Percentiles rank a stretch among this genome's conserved stretches.
Conservation (phyloP, 2,797 vertebrate genomes). For the Coendou prehensilis region DNA sequence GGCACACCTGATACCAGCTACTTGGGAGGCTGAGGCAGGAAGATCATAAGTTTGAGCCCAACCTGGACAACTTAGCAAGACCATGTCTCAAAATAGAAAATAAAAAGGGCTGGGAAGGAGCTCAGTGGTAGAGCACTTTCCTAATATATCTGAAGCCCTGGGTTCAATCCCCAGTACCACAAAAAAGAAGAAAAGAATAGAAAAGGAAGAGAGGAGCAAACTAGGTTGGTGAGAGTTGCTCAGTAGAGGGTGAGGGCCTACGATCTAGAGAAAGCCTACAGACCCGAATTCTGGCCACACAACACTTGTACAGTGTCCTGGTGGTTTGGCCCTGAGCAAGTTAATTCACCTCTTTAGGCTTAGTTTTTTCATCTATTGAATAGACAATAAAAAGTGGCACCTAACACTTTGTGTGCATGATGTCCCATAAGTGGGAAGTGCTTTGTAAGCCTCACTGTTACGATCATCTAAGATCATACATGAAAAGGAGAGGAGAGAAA, state of each 20-base stretch:
- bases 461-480: not conserved
- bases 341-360: not conserved
- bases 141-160: not conserved
- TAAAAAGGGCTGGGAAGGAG: not conserved
- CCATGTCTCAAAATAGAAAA: not conserved
- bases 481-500: not conserved
- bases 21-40: not conserved
- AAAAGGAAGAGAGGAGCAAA: too few species aligned
- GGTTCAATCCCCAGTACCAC: not conserved
- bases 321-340: not conserved
- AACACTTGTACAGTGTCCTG: accelerated
- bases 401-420: not conserved
- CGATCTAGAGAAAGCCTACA: too few species aligned
- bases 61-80: not conserved
- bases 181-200: not conserved
- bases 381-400: not conserved
- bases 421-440: not conserved
- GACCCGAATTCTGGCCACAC: not conserved
- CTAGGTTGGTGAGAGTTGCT: not conserved
- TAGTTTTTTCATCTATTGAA: not conserved
- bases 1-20: not conserved
- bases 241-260: not conserved
- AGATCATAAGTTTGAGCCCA: not conserved
- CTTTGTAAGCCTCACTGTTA: not conserved
- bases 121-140: not conserved